Conservation (phyloP, 1,140 invertebrate species). For the Trachymyrmex cornetzi region DNA sequence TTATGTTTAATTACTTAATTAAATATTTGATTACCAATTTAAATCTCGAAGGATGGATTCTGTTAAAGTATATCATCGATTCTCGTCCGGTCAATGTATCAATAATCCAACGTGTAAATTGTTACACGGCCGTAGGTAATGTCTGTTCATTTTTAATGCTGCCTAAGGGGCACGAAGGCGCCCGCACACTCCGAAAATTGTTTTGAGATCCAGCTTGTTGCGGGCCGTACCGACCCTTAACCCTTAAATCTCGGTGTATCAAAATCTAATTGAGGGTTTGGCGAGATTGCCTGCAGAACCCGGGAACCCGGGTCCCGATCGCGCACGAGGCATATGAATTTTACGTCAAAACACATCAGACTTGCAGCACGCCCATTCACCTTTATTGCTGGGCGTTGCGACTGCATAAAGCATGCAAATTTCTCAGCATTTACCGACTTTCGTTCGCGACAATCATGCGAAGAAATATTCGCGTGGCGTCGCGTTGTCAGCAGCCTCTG, state of each 20-base stretch:
- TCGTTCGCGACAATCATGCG: slow-evolving; percentile 50
- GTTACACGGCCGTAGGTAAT: neutral
- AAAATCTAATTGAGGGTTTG: slow-evolving; percentile 74
- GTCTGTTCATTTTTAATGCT: slow-evolving; percentile 17
- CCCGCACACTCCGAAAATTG: slow-evolving; percentile 67
- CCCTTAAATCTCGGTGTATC: slow-evolving; percentile 75
- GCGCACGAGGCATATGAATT: slow-evolving; percentile 54
- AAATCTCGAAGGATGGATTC: neutral
- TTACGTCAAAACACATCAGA: slow-evolving; percentile 51
- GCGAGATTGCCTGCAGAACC: slow-evolving; percentile 26
- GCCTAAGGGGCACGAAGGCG: slow-evolving; percentile 12
- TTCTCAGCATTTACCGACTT: slow-evolving; percentile 63
- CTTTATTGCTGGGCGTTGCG: slow-evolving; percentile 72
- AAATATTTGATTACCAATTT: neutral
- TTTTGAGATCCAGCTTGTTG: slow-evolving; percentile 52
- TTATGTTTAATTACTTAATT: neutral
- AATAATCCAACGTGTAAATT: slow-evolving; percentile 35
- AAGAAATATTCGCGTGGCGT: slow-evolving; percentile 41
- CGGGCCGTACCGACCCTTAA: slow-evolving; percentile 64
- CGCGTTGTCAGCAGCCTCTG: neutral
- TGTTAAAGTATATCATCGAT: slow-evolving; percentile 16
- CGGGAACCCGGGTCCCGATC: neutral
- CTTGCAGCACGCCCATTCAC: slow-evolving; percentile 61
- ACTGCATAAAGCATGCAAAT: slow-evolving; percentile 73
- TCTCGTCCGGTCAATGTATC: neutral